phyloP scores from a whole-genome alignment of 2,797 vertebrate species.

The Todus mexicanus region DNA sequence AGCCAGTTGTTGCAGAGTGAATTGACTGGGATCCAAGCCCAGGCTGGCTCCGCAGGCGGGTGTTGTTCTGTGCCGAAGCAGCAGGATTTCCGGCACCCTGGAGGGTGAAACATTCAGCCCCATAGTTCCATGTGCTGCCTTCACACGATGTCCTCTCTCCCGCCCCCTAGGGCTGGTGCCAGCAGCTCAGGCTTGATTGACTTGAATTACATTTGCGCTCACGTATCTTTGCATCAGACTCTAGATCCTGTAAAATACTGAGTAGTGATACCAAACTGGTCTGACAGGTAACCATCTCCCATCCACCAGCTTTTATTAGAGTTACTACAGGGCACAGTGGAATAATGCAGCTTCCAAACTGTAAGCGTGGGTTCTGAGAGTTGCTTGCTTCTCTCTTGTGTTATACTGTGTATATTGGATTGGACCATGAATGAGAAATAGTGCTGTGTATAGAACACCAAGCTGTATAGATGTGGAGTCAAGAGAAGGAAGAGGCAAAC shows the following conservation, averaged over 20 bases:
- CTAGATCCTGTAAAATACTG: neutral
- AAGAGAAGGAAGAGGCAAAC: neutral
- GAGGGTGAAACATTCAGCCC: neutral
- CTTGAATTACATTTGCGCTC: neutral
- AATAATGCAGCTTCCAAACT: neutral
- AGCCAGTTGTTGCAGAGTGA: neutral
- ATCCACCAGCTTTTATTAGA: neutral
- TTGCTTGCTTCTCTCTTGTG: neutral
- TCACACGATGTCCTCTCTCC: neutral
- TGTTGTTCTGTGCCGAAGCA: rapidly evolving
- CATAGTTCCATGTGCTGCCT: neutral
- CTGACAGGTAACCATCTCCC: neutral
- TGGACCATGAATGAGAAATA: neutral
- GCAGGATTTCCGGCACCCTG: neutral
- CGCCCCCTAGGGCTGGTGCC: neutral
- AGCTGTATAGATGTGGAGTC: neutral
- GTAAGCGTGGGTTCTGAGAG: neutral
- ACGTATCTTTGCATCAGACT: neutral
- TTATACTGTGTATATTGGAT: neutral
- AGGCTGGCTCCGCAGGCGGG: neutral
- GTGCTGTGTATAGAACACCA: neutral
- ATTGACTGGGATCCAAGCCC: neutral
- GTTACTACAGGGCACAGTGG: neutral
- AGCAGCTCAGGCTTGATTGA: neutral
- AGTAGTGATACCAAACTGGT: neutral